A percentile compares a stretch with the other conserved stretches of the same genome.
These are phyloP conservation scores for Sebastes schlegelii DNA, from an alignment of 2,113 vertebrate genomes.

Conservation along the genomic window DNA sequence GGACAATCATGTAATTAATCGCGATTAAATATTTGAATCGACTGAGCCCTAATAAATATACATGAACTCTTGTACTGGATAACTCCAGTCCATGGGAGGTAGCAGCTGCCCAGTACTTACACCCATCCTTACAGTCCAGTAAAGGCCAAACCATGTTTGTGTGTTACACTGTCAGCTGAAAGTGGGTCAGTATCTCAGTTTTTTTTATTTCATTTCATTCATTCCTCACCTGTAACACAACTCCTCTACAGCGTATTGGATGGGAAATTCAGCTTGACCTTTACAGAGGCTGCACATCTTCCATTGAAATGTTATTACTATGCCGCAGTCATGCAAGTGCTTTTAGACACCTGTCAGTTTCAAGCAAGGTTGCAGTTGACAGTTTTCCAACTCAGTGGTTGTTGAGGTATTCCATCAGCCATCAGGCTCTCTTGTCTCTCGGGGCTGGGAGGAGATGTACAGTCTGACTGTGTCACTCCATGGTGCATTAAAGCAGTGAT, in stretches of 20 bases:
- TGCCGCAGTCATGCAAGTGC: conserved; percentile 19
- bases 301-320: conserved; percentile 18
- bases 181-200: conserved; percentile 1
- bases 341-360: conserved; percentile 49
- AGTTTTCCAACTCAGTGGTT: conserved; percentile 33
- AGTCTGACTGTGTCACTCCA: conserved; percentile 8
- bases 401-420: conserved; percentile 28
- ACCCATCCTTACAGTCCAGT: neutral
- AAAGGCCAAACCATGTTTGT: neutral
- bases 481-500: neutral
- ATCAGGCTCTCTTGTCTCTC: conserved; percentile 21
- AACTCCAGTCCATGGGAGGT: neutral
- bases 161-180: neutral
- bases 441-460: neutral
- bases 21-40: too few relatives aligned
- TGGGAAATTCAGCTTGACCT: conserved; percentile 25
- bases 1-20: too few relatives aligned
- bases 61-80: conserved; percentile 2
- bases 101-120: neutral
- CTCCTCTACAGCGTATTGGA: neutral
- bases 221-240: neutral
- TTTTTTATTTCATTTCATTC: neutral
- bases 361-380: conserved; percentile 27
- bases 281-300: neutral
- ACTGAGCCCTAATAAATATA: conserved; percentile 11